These are phyloP conservation scores for Sparus aurata DNA, from an alignment of 2,797 vertebrate species.

Conservation along the genomic window DNA sequence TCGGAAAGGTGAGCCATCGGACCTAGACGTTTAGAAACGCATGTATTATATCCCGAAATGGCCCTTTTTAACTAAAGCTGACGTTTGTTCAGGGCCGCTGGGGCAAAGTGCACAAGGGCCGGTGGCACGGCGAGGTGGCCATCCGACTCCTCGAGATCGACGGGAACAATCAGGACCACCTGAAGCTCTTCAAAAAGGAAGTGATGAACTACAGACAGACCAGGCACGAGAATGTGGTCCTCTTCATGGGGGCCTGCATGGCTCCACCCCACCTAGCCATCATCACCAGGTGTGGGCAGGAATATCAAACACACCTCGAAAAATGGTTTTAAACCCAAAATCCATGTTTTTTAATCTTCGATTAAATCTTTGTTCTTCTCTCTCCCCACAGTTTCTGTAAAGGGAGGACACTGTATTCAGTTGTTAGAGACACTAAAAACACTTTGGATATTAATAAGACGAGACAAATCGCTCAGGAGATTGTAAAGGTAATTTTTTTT, in stretches of 20 bases:
- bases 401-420: conserved; percentile 94
- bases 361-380: not conserved
- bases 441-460: conserved; percentile 97
- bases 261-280: conserved; percentile 97
- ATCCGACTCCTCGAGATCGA: conserved; percentile 96
- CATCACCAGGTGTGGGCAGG: conserved; percentile 92
- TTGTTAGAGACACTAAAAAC: conserved; percentile 91
- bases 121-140: conserved; percentile 98
- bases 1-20: conserved; percentile 90
- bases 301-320: not conserved
- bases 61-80: not conserved
- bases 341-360: not conserved
- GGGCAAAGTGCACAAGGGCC: conserved; percentile 96
- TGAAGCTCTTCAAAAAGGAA: conserved; percentile 99
- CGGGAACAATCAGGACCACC: conserved; percentile 97
- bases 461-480: conserved; percentile 97
- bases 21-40: conserved; percentile 68
- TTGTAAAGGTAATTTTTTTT: conserved; percentile 91
- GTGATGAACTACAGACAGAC: conserved; percentile 99
- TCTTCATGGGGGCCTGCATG: conserved; percentile 99
- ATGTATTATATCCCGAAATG: rapidly evolving
- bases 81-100: conserved; percentile 88
- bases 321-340: not conserved
- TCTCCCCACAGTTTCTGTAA: conserved; percentile 92
- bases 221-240: conserved; percentile 97